Evolutionary conservation across 1,140 invertebrate species (phyloP), one percentile per base, ranked within the genome.

Genomic region (Ostrea edulis): DNA sequence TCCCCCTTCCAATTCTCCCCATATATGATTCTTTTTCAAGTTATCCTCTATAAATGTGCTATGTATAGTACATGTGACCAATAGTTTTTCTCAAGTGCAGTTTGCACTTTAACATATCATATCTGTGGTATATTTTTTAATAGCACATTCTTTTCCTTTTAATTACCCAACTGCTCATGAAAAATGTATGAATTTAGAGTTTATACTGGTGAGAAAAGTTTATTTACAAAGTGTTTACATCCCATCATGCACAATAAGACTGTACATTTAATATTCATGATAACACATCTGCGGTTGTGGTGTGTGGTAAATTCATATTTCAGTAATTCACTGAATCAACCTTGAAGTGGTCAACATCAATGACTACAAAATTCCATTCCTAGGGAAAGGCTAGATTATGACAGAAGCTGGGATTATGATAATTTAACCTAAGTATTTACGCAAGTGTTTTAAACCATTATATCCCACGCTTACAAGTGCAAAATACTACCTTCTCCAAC

Each of bases 391-490:
- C 68, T 77, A 29, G 12, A 77, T 77, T 35, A 77, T 17, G 22
- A 77, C 68, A 14, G 12, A 77, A 22, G 29, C 14, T 25, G 22
- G 68, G 29, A 35, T 29, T 77, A 25, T 29, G 68, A 25, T 77
- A 29, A 77, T 77, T 25, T 77, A 77, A 77, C 68, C 9, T 29
- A 17, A 77, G 68, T 77, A 25, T 22, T 29, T 77, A 77, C 25
- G 35, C 25, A 29, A 77, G 68, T 77, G 68, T 77, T 77, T 77
- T 77, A 77, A 77, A 77, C 68, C 22, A 77, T 29, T 29, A 29
- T 35, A 9, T 25, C 68, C 22, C 68, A 77, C 68, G 29, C 29
- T 22, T 29, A 77, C 68, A 77, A 77, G 68, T 77, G 68, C 68
- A 77, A 77, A 77, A 77, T 77, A 77, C 25, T 22, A 35, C 29